phyloP scores from a whole-genome alignment of 2,113 vertebrate genomes.

The Pelobates fuscus region DNA sequence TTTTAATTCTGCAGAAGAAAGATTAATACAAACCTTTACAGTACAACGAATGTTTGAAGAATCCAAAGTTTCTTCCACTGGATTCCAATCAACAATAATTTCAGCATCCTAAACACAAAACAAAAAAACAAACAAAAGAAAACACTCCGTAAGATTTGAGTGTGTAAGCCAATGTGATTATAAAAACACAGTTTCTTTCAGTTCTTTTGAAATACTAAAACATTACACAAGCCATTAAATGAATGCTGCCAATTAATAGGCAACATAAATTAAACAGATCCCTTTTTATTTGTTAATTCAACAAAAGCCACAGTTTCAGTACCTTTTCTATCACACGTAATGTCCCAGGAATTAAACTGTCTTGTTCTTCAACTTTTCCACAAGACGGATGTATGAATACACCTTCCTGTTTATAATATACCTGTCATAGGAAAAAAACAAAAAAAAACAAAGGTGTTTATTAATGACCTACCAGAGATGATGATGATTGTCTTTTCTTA shows the following conservation, averaged over 20 bases:
- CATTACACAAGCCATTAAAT: too few species aligned
- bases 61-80: constrained; percentile 86
- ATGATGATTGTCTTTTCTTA: too few species aligned
- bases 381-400: constrained; percentile 86
- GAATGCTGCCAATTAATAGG: too few species aligned
- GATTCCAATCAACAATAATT: constrained; percentile 86
- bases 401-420: constrained; percentile 90
- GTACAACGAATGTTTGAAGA: constrained; percentile 91
- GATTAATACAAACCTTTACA: constrained; percentile 84
- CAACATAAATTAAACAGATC: too few species aligned
- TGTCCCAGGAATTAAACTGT: constrained; percentile 81
- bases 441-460: not conserved
- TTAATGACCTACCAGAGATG: too few species aligned
- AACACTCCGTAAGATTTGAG: too few species aligned
- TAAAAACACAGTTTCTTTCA: too few species aligned
- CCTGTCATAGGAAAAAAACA: constrained; percentile 61
- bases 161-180: too few species aligned
- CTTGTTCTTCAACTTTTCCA: constrained; percentile 81
- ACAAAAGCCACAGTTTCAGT: constrained; percentile 16
- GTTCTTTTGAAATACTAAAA: too few species aligned
- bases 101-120: constrained; percentile 79
- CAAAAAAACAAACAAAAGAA: not conserved
- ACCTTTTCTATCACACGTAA: constrained; percentile 91
- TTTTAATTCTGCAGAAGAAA: too few species aligned
- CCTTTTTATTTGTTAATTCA: too few species aligned